Base-by-base conservation (phyloP, 2,888 invertebrate species). In the Dendrolimus pini region DNA sequence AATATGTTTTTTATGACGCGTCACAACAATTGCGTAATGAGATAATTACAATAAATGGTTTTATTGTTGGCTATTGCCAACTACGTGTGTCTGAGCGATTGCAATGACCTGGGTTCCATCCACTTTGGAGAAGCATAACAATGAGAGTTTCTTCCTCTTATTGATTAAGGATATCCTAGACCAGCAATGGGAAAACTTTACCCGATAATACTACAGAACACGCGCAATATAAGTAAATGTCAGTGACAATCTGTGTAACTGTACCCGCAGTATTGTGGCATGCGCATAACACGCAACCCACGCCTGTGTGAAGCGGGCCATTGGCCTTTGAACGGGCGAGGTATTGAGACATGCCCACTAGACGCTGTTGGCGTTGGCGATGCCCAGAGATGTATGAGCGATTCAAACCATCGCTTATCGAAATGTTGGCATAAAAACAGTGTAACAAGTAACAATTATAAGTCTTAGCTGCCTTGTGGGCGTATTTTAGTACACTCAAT, bases 1-100 rank as follows among this genome's bases (percentile, higher is more conserved):
- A 85, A 83, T 83, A 80, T 78, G 75, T 78, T 75, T 78, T 83
- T 78, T 83, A 80, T 79, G 83, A 81, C 76, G 77, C 73, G 74
- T 71, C 77, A 71, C 67, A 79, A 80, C 81, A 77, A 75, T 86
- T 83, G 78, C 82, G 80, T 80, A 82, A 82, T 85, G 79, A 75
- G 72, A 80, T 78, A 84, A 85, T 86, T 83, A 83, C 6, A 30
- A 30, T 30, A 30, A 30, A 30, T 30, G 30, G 3, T 30, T 30
- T 30, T 30, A 30, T 30, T 30, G 6, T 30, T 30, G 30, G 30
- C 30, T 30, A 30, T 30, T 3, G 30, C 30, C 30, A 30, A 30
- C 6, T 30, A 30, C 0, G 30, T 30, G 30, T 30, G 30, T 30
- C 30, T 30, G 30, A 30, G 30, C 30, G 30, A 30, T 30, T 30